Conservation (phyloP, 2,113 vertebrate species). For the Madoqua kirkii region DNA sequence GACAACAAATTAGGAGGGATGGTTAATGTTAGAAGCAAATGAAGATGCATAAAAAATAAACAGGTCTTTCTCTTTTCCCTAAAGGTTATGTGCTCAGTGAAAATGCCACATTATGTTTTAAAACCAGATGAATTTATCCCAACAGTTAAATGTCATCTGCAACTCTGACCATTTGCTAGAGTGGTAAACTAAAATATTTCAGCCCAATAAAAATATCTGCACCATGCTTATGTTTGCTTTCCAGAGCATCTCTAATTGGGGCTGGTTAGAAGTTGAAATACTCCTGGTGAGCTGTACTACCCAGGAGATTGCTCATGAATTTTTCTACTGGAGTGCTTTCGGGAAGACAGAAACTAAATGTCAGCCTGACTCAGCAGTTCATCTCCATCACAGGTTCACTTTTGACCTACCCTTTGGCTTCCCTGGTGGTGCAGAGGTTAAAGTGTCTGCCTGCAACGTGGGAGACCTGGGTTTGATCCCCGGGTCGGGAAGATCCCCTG, state of each 20-base stretch:
- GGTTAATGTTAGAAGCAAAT: neutral
- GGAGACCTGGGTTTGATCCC: no score
- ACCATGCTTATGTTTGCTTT: neutral
- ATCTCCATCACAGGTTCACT: neutral
- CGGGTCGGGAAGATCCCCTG: no score
- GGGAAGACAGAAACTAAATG: neutral
- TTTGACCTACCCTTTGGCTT: neutral
- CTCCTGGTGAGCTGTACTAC: neutral
- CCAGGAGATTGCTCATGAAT: neutral
- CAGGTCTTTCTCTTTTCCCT: neutral
- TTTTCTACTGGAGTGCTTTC: neutral
- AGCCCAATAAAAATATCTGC: neutral
- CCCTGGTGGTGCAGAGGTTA: no score
- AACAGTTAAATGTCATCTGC: slow-evolving; percentile 32
- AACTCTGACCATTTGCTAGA: neutral
- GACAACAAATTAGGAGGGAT: neutral
- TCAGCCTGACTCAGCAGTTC: neutral
- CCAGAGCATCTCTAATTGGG: neutral
- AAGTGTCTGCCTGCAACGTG: no score
- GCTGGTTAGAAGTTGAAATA: neutral
- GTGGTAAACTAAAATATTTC: neutral
- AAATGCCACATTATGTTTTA: slow-evolving; percentile 6
- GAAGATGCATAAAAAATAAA: neutral
- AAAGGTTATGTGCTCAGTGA: neutral
- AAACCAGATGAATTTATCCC: slow-evolving; percentile 4